These are phyloP conservation scores for Microplitis manilae DNA, from an alignment of 2,888 invertebrate species.

Conservation along the genomic window DNA sequence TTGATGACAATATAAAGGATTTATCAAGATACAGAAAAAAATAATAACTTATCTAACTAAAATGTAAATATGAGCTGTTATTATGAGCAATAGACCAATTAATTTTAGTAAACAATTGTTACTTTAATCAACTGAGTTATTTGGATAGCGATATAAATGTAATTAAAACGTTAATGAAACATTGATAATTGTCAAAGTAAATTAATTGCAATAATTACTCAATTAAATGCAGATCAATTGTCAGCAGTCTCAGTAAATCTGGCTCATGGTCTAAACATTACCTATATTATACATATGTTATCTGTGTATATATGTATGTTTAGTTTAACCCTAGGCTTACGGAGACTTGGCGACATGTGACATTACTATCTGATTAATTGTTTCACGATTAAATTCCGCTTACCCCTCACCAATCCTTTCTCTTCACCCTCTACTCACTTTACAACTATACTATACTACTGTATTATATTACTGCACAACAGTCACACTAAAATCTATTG, in stretches of 20 bases:
- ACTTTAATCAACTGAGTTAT: background rate
- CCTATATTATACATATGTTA: background rate
- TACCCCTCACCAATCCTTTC: background rate
- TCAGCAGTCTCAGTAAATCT: constrained; percentile 1
- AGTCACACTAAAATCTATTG: constrained; percentile 6
- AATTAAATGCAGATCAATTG: constrained; percentile 5
- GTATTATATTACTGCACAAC: background rate
- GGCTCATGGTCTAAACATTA: background rate
- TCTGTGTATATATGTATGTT: background rate
- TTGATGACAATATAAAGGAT: no score
- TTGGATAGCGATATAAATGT: background rate
- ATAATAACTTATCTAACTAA: no score
- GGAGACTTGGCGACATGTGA: constrained; percentile 26
- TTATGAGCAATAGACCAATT: no score
- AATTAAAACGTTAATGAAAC: background rate
- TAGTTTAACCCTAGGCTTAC: constrained; percentile 24
- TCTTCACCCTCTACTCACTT: background rate
- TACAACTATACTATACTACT: background rate
- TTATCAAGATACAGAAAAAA: no score
- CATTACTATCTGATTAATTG: constrained; percentile 32
- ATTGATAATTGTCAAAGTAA: constrained; percentile 21
- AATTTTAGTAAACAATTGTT: background rate
- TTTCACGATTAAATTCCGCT: constrained; percentile 27
- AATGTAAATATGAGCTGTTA: no score
- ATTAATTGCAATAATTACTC: background rate